phyloP scores from a whole-genome alignment of 2,797 vertebrate species.

The Carcharodon carcharias region DNA sequence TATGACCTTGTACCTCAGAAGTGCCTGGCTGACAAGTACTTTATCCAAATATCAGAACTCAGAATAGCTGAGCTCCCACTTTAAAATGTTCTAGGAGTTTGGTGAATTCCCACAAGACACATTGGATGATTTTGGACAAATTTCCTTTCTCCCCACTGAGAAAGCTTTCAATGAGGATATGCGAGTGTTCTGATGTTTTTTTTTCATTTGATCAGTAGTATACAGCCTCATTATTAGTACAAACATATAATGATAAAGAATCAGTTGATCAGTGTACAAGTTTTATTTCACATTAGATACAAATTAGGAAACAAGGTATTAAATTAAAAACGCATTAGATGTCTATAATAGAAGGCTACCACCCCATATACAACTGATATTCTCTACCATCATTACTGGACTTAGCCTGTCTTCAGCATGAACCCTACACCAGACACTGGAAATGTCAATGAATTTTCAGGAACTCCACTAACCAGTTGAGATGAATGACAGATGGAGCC shows the following conservation, averaged over 20 bases:
- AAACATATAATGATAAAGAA: background rate
- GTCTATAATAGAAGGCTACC: background rate
- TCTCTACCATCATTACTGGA: background rate
- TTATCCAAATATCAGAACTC: too few species aligned
- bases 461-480: background rate
- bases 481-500: background rate
- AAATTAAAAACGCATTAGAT: conserved; percentile 1
- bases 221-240: background rate
- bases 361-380: background rate
- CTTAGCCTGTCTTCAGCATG: background rate
- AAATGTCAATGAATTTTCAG: background rate
- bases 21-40: too few species aligned
- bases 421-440: background rate
- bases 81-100: background rate
- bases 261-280: background rate
- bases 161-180: background rate
- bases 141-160: background rate
- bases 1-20: too few species aligned
- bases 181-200: background rate
- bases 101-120: background rate
- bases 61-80: background rate
- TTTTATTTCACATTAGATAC: conserved; percentile 22
- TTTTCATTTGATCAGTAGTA: background rate
- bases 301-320: background rate
- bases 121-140: background rate